phyloP scores from a whole-genome alignment of 1,140 invertebrate genomes.

The Mya arenaria region DNA sequence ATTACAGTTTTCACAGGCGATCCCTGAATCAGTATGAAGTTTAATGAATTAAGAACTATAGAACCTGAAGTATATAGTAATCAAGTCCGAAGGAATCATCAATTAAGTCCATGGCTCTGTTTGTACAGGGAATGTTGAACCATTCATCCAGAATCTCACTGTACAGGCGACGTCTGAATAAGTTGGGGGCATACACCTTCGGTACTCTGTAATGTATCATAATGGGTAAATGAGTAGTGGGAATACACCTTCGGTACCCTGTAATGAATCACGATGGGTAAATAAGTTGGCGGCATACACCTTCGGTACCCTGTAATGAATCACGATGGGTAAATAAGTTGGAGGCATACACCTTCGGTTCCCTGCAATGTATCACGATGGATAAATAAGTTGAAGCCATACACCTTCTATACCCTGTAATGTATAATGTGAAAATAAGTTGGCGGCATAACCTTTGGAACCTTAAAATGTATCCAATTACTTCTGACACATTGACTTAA shows the following conservation, averaged over 20 bases:
- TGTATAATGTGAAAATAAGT: no score
- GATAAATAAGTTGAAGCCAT: no score
- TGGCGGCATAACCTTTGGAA: no score
- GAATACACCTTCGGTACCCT: background rate
- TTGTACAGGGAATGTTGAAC: slow-evolving; percentile 90
- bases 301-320: background rate
- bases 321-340: background rate
- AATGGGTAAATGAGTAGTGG: no score
- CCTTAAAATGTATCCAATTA: no score
- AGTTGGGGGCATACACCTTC: slow-evolving; percentile 92
- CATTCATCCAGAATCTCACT: slow-evolving; percentile 96
- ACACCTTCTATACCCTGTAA: no score
- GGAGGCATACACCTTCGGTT: background rate
- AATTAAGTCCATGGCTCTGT: slow-evolving; percentile 90
- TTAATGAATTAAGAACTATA: no score
- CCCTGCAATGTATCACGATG: background rate
- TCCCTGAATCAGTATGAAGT: no score
- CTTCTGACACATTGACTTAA: no score
- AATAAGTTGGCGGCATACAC: background rate
- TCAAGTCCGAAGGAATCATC: slow-evolving; percentile 97
- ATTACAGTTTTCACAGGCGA: no score
- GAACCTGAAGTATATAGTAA: slow-evolving; percentile 93
- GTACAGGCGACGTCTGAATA: slow-evolving; percentile 92
- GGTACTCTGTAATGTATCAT: slow-evolving; percentile 81
- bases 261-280: background rate